A percentile compares a stretch with the other conserved stretches of the same genome.
Evolutionary conservation across 2,888 invertebrate species (phyloP).

Genomic region (Philereme vetulata): DNA sequence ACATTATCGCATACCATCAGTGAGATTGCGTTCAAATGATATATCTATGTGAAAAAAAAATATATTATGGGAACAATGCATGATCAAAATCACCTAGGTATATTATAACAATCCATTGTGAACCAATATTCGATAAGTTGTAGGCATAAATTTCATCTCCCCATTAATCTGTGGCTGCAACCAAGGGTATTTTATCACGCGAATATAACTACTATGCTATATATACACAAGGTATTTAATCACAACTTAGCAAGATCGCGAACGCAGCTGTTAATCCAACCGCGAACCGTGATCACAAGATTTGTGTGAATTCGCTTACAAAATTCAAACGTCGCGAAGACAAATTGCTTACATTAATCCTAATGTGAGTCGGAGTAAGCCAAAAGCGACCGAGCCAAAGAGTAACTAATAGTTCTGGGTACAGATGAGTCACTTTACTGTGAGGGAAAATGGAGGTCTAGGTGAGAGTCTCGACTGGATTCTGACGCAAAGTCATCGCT

Average conservation of each 20-base stretch:
- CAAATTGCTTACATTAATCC: slow-evolving; percentile 35
- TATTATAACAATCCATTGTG: not conserved
- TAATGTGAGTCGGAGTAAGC: slow-evolving; percentile 30
- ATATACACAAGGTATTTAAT: slow-evolving; percentile 19
- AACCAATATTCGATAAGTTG: not conserved
- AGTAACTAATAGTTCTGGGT: too few species aligned
- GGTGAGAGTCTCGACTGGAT: too few species aligned
- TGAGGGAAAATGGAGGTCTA: too few species aligned
- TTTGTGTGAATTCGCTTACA: slow-evolving; percentile 31
- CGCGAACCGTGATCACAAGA: slow-evolving; percentile 26
- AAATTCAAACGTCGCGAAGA: slow-evolving; percentile 31
- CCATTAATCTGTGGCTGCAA: slow-evolving; percentile 6
- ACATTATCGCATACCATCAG: too few species aligned
- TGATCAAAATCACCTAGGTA: too few species aligned
- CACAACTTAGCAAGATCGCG: slow-evolving; percentile 21
- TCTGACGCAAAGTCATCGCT: too few species aligned
- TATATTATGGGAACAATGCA: too few species aligned
- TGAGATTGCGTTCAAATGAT: too few species aligned
- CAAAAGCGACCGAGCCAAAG: slow-evolving; percentile 17
- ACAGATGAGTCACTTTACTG: too few species aligned
- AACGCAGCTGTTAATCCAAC: slow-evolving; percentile 23
- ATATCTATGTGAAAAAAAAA: too few species aligned
- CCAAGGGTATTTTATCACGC: slow-evolving; percentile 14
- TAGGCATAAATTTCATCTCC: not conserved
- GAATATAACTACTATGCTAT: not conserved